A percentile compares a stretch with the other conserved stretches of the same genome.
Evolutionary conservation across 2,797 vertebrate species (phyloP).

Genomic region (Echiichthys vipera): DNA sequence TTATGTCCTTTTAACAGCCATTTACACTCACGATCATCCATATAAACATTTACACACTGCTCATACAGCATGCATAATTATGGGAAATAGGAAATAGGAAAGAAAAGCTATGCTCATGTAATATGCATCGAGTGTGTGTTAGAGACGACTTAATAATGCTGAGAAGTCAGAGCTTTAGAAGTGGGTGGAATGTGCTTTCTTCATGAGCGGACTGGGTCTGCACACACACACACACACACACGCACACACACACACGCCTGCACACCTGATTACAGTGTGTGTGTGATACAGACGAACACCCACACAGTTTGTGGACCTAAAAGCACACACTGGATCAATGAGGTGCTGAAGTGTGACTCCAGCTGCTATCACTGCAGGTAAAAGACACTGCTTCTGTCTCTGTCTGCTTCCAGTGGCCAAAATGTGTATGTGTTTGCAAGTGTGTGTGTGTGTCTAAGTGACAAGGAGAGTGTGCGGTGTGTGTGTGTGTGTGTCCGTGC

Average conservation of each 20-base stretch:
- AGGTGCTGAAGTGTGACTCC: constrained; percentile 61
- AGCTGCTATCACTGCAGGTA: constrained; percentile 41
- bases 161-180: constrained; percentile 28
- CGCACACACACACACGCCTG: no score
- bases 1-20: constrained; percentile 51
- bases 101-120: constrained; percentile 62
- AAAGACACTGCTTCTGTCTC: constrained; percentile 5
- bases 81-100: constrained; percentile 51
- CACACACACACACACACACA: background rate
- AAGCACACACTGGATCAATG: constrained; percentile 52
- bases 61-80: constrained; percentile 63
- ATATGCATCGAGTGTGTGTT: constrained; percentile 61
- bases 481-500: background rate
- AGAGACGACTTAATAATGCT: constrained; percentile 37
- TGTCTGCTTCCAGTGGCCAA: constrained; percentile 28
- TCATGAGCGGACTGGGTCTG: constrained; percentile 7
- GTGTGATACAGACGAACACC: background rate
- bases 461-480: constrained; percentile 15
- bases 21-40: constrained; percentile 47
- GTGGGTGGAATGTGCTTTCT: constrained; percentile 22
- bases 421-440: constrained; percentile 13
- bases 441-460: constrained; percentile 2
- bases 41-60: constrained; percentile 70
- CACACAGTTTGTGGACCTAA: background rate
- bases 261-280: constrained; percentile 8